These are phyloP conservation scores for Trachelus tabidus DNA, from an alignment of 2,888 invertebrate genomes.

Conservation along the genomic window DNA sequence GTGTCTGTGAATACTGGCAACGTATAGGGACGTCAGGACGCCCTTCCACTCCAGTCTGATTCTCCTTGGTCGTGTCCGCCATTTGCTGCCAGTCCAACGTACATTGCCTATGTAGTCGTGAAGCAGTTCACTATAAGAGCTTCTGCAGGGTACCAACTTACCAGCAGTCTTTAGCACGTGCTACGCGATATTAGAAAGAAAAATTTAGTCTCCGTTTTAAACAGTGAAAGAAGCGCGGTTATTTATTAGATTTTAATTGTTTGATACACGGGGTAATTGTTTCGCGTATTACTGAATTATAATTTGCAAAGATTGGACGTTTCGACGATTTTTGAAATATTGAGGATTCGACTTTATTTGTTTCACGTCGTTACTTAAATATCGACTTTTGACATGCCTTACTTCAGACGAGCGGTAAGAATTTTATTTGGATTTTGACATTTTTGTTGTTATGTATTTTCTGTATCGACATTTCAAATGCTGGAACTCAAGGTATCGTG, in stretches of 20 bases:
- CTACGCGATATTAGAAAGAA: conserved; percentile 9
- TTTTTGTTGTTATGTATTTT: neutral
- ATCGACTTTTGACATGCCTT: conserved; percentile 33
- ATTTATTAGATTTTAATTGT: neutral
- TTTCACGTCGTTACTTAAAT: neutral
- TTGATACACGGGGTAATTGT: neutral
- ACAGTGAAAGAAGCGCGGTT: neutral
- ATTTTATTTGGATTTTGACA: neutral
- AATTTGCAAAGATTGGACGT: neutral
- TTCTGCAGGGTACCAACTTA: conserved; percentile 48
- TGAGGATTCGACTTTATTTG: neutral
- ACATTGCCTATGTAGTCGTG: conserved; percentile 9
- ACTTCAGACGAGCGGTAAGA: conserved; percentile 41
- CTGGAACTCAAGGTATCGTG: neutral
- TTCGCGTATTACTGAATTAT: neutral
- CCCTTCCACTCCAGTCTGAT: neutral
- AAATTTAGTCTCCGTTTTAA: neutral
- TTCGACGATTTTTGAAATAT: neutral
- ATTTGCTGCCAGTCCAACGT: neutral
- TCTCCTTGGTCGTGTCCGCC: neutral
- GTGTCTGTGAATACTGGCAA: neutral
- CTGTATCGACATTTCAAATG: neutral
- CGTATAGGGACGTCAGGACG: neutral
- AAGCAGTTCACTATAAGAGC: conserved; percentile 41
- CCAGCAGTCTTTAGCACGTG: conserved; percentile 46